Conservation (phyloP, 92 coral and sea anemone genomes). For the Pocillopora grandis region DNA sequence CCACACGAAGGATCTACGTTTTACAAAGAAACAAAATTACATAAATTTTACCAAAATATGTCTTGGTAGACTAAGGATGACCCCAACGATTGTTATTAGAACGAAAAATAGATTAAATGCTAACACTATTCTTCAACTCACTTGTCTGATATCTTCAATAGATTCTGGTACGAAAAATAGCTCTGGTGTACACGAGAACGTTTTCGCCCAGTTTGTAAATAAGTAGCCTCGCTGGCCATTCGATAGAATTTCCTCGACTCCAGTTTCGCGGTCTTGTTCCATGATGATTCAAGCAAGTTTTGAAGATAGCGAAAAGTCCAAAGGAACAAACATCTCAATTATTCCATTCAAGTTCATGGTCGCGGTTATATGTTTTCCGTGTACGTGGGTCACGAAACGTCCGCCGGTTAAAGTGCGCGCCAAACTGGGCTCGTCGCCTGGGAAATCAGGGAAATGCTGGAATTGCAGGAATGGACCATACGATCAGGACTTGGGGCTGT, state of each 20-base stretch:
- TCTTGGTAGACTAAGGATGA: too few species aligned
- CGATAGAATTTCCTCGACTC: slow-evolving; percentile 40
- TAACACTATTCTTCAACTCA: background rate
- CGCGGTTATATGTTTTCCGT: too few species aligned
- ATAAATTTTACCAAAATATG: background rate
- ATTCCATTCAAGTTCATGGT: too few species aligned
- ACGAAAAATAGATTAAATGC: background rate
- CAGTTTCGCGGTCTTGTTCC: background rate
- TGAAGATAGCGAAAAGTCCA: background rate
- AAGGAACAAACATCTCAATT: background rate
- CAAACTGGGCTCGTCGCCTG: too few species aligned
- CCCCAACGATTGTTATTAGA: too few species aligned
- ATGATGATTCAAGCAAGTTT: background rate
- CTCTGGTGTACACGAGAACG: slow-evolving; percentile 82
- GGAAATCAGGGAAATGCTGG: too few species aligned
- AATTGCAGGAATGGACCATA: too few species aligned
- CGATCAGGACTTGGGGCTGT: too few species aligned
- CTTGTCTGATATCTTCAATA: slow-evolving; percentile 80
- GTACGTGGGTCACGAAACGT: too few species aligned
- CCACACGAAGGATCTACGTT: slow-evolving; percentile 66
- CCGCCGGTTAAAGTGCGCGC: too few species aligned
- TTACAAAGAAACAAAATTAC: background rate
- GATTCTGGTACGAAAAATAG: slow-evolving; percentile 81
- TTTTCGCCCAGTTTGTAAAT: slow-evolving; percentile 86
- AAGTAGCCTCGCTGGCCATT: slow-evolving; percentile 64